These are phyloP conservation scores for Anguilla marmorata DNA, from an alignment of 2,797 vertebrate genomes.

Conservation along the genomic window DNA sequence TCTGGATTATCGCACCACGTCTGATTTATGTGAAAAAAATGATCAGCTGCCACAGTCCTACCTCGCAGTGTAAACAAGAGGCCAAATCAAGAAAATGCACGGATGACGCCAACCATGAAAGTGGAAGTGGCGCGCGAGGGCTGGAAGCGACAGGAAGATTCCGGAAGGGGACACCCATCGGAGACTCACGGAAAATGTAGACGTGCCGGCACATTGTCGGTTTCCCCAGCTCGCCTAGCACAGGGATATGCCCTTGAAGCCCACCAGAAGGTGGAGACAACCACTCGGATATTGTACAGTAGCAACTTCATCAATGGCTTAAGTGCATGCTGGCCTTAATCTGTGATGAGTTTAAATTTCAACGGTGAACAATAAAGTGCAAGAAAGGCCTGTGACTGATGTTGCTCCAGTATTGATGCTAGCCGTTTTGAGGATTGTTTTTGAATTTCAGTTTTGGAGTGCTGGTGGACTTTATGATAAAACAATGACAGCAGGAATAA, in stretches of 20 bases:
- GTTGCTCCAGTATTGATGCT: background rate
- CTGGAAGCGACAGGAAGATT: background rate
- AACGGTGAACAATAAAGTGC: background rate
- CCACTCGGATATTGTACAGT: background rate
- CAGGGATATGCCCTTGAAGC: background rate
- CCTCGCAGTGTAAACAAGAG: conserved; percentile 6
- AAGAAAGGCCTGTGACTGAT: background rate
- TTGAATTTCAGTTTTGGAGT: conserved; percentile 3
- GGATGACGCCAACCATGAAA: background rate
- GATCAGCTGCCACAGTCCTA: background rate
- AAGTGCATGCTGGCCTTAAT: background rate
- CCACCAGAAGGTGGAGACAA: background rate
- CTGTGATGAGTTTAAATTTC: background rate
- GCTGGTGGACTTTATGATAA: background rate
- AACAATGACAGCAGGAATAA: background rate
- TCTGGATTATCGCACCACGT: background rate
- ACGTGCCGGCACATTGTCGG: background rate
- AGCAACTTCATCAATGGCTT: background rate
- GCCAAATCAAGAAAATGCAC: background rate
- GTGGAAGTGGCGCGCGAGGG: background rate
- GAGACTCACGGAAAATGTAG: background rate
- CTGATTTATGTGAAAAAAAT: background rate
- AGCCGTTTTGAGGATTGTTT: background rate
- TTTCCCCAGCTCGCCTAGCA: background rate
- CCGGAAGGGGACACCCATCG: background rate